These are phyloP conservation scores for Phaenicophaeus curvirostris DNA, from an alignment of 2,797 vertebrate species.

Conservation along the genomic window DNA sequence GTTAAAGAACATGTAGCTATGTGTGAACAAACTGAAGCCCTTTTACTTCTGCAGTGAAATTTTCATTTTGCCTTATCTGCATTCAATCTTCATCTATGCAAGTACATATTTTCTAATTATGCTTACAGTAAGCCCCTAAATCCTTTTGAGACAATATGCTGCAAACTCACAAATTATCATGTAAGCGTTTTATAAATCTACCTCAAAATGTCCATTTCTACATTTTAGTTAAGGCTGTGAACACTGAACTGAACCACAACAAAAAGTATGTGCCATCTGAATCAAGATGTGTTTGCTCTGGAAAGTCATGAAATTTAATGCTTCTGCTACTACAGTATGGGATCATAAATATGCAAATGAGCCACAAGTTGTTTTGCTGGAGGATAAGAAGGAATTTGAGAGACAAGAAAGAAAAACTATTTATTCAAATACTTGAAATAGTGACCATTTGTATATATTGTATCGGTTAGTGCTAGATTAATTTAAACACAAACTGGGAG, in stretches of 20 bases:
- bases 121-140: not conserved
- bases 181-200: not conserved
- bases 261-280: not conserved
- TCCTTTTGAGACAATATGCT: not conserved
- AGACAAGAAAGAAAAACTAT: slow-evolving; percentile 7
- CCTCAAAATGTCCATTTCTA: not conserved
- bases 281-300: not conserved
- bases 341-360: slow-evolving; percentile 14
- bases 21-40: not conserved
- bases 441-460: not conserved
- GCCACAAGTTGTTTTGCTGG: not conserved
- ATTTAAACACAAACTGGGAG: not conserved
- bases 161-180: not conserved
- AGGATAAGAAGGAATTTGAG: not conserved
- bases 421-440: slow-evolving; percentile 20
- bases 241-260: not conserved
- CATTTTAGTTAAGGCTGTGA: not conserved
- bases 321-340: not conserved
- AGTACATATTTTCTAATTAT: not conserved
- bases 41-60: not conserved
- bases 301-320: not conserved
- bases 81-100: not conserved
- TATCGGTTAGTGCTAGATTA: not conserved
- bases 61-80: not conserved
- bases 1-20: not conserved